Conservation (phyloP, 2,113 vertebrate species). For the Pyrgilauda ruficollis region DNA sequence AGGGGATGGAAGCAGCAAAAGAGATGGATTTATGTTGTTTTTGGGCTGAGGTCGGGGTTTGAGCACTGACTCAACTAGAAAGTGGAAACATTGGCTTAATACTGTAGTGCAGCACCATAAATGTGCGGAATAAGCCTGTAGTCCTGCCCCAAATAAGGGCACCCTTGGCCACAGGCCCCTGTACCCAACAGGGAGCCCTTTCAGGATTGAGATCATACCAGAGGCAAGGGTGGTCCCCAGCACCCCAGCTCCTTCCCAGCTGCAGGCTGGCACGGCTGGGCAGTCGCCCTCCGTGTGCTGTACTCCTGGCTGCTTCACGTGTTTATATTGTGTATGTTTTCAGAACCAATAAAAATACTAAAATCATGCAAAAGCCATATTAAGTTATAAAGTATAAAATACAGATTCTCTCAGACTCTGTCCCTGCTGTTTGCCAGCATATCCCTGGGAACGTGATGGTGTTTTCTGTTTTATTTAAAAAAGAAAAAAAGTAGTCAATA, state of each 20-base stretch:
- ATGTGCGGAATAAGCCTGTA: background rate
- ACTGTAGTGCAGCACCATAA: background rate
- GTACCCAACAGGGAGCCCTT: background rate
- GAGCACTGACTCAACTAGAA: background rate
- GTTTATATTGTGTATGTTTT: slow-evolving; percentile 10
- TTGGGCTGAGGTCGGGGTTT: background rate
- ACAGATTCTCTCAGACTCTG: slow-evolving; percentile 1
- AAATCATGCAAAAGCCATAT: slow-evolving; percentile 36
- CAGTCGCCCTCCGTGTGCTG: background rate
- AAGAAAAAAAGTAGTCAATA: background rate
- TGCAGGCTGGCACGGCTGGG: background rate
- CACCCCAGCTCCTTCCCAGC: background rate
- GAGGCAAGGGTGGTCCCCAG: background rate
- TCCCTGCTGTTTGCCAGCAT: slow-evolving; percentile 42
- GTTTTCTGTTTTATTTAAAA: background rate
- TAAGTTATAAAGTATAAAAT: slow-evolving; percentile 41
- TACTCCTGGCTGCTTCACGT: background rate
- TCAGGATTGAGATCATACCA: background rate
- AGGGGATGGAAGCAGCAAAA: background rate
- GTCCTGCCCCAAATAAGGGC: background rate
- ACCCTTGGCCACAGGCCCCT: background rate
- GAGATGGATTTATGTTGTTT: slow-evolving; percentile 4
- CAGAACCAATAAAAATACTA: slow-evolving; percentile 17
- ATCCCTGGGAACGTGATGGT: slow-evolving; percentile 33
- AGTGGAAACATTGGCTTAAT: slow-evolving; percentile 52